These are phyloP conservation scores for Lepidocyrtoides sp. DNA, from an alignment of 2,888 invertebrate genomes.

Conservation along the genomic window DNA sequence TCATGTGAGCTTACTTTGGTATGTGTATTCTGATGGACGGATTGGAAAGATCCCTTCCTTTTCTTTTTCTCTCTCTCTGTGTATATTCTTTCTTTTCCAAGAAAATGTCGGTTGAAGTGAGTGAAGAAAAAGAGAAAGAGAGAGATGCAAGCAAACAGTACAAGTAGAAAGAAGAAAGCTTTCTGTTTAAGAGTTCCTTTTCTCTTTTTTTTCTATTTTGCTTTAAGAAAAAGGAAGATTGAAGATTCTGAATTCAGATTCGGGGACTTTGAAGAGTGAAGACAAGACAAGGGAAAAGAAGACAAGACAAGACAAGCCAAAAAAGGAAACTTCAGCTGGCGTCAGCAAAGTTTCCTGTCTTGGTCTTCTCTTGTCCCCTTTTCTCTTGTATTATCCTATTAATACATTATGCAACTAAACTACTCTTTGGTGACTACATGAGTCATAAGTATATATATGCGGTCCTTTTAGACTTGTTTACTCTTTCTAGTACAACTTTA, in stretches of 20 bases:
- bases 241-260: constrained; percentile 77
- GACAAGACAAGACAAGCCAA: constrained; percentile 74
- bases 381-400: constrained; percentile 41
- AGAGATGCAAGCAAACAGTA: not conserved
- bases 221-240: constrained; percentile 40
- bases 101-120: constrained; percentile 40
- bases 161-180: constrained; percentile 36
- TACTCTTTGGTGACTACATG: not conserved
- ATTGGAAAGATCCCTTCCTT: constrained; percentile 71
- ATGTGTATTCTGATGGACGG: constrained; percentile 64
- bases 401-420: constrained; percentile 40
- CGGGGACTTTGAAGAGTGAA: constrained; percentile 76
- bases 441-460: no score
- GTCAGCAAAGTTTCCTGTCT: constrained; percentile 79
- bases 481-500: not conserved
- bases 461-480: not conserved
- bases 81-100: constrained; percentile 46
- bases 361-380: constrained; percentile 64
- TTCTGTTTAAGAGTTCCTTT: constrained; percentile 15
- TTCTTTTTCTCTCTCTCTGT: constrained; percentile 42
- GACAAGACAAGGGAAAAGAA: constrained; percentile 73
- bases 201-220: constrained; percentile 42
- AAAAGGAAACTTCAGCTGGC: constrained; percentile 79
- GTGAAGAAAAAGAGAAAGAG: constrained; percentile 27
- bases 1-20: constrained; percentile 63